Conservation (phyloP, 2,888 invertebrate species). For the Parnassius apollo region DNA sequence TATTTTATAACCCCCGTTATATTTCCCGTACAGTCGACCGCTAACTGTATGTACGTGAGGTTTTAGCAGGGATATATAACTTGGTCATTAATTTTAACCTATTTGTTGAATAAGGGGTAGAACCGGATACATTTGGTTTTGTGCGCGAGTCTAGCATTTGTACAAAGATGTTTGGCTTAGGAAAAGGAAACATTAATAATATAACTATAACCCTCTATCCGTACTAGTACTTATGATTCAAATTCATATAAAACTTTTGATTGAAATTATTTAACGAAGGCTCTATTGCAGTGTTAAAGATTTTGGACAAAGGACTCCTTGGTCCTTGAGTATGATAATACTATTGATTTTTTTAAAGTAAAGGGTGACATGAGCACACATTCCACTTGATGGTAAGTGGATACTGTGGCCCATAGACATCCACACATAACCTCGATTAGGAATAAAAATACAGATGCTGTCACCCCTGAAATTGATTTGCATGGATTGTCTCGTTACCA, state of each 20-base stretch:
- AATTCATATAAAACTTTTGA: neutral
- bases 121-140: constrained; percentile 49
- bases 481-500: too few species aligned
- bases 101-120: constrained; percentile 38
- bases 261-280: too few species aligned
- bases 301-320: neutral
- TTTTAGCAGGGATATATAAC: constrained; percentile 52
- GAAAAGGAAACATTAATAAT: constrained; percentile 47
- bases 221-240: constrained; percentile 1
- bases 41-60: constrained; percentile 42
- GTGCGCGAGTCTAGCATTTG: constrained; percentile 12
- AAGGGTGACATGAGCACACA: neutral
- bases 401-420: too few species aligned
- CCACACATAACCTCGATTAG: too few species aligned
- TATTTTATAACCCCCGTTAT: constrained; percentile 30
- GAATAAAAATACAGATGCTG: too few species aligned
- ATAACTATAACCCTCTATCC: constrained; percentile 8
- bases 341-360: neutral
- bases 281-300: too few species aligned
- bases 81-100: constrained; percentile 40
- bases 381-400: too few species aligned
- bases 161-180: constrained; percentile 33
- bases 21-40: constrained; percentile 37
- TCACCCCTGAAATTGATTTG: too few species aligned
- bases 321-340: neutral